Percentiles rank a stretch among this genome's conserved stretches.
These are phyloP conservation scores for Zosterops lateralis DNA, from an alignment of 2,113 vertebrate genomes.

Conservation along the genomic window DNA sequence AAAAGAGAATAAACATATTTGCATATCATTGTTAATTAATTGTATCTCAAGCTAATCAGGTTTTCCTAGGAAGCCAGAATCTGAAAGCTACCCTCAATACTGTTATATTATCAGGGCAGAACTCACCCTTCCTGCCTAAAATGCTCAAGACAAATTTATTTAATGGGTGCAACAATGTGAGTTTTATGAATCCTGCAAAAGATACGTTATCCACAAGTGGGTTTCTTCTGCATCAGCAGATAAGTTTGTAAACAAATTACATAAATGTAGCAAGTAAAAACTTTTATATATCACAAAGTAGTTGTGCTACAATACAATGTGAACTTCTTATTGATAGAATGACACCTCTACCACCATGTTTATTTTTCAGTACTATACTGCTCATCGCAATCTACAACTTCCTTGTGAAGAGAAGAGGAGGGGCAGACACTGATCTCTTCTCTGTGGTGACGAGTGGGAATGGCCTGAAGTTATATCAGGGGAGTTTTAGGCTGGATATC, in stretches of 20 bases:
- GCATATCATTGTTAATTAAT: not conserved
- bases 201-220: not conserved
- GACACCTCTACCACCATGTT: not conserved
- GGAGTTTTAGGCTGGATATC: not conserved
- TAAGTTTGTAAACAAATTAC: not conserved
- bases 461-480: not conserved
- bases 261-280: not conserved
- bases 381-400: not conserved
- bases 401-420: not conserved
- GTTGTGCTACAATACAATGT: not conserved
- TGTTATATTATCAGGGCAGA: not conserved
- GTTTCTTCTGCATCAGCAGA: not conserved
- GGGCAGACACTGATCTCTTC: not conserved
- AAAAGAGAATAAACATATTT: not conserved
- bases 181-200: not conserved
- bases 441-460: not conserved
- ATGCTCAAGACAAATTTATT: not conserved
- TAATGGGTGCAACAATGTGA: fast-evolving
- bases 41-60: not conserved
- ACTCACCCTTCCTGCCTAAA: not conserved
- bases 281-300: not conserved
- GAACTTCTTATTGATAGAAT: not conserved
- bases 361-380: not conserved
- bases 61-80: not conserved
- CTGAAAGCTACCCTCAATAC: not conserved